Conservation (phyloP, 2,113 vertebrate genomes). For the Eudorcas thomsonii region DNA sequence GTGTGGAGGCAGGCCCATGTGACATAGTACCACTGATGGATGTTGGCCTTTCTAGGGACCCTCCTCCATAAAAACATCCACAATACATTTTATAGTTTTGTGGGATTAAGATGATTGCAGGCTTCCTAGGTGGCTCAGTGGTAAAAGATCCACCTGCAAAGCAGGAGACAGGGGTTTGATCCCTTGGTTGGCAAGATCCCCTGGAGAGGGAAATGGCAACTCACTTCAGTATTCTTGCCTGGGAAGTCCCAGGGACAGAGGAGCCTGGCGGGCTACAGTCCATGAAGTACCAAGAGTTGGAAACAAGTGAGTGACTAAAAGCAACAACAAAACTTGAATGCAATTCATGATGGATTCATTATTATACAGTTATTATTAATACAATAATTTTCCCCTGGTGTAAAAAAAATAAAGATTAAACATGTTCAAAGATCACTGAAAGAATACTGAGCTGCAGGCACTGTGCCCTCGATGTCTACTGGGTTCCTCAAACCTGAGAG, state of each 20-base stretch:
- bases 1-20: neutral
- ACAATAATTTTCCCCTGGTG: neutral
- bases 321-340: neutral
- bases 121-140: neutral
- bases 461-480: neutral
- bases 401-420: neutral
- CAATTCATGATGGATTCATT: neutral
- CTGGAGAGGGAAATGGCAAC: neutral
- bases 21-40: neutral
- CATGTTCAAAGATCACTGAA: neutral
- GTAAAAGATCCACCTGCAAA: neutral
- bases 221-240: neutral
- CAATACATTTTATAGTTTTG: neutral
- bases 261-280: neutral
- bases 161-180: neutral
- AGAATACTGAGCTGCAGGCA: neutral
- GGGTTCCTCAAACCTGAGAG: neutral
- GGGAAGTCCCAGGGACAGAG: neutral
- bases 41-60: neutral
- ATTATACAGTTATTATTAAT: neutral
- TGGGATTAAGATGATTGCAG: neutral
- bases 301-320: neutral
- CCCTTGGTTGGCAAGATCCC: rapidly evolving
- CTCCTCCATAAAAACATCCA: neutral
- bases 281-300: neutral